Conservation (phyloP, 2,113 vertebrate species). For the Oryctolagus cuniculus region DNA sequence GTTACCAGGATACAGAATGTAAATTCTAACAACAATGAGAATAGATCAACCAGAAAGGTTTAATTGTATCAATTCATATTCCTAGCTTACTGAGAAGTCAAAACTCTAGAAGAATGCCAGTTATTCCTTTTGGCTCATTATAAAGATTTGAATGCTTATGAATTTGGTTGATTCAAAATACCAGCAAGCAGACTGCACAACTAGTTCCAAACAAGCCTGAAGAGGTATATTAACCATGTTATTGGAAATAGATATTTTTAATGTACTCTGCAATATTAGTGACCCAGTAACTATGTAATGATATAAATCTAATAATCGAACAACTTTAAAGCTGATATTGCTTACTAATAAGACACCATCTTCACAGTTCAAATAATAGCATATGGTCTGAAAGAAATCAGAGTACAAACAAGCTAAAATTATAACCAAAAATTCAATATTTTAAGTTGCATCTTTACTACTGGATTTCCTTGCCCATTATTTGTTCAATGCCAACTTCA, state of each 20-base stretch:
- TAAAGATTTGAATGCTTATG: neutral
- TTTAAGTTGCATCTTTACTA: neutral
- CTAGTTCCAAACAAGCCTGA: constrained; percentile 13
- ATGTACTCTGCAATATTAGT: constrained; percentile 16
- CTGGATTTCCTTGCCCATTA: constrained; percentile 34
- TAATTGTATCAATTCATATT: constrained; percentile 68
- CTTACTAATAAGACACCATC: constrained; percentile 3
- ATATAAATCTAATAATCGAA: constrained; percentile 31
- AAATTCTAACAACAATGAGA: constrained; percentile 64
- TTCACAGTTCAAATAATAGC: constrained; percentile 16
- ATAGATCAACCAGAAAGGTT: constrained; percentile 65
- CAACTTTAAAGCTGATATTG: constrained; percentile 14
- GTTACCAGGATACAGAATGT: constrained; percentile 57
- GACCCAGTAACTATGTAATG: neutral
- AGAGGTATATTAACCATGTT: neutral
- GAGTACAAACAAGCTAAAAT: constrained; percentile 25
- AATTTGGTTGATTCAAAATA: constrained; percentile 23
- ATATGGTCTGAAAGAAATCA: neutral
- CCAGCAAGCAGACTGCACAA: neutral
- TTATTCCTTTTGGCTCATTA: constrained; percentile 3
- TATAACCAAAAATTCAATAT: constrained; percentile 30
- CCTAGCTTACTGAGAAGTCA: constrained; percentile 55
- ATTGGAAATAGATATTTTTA: constrained; percentile 48
- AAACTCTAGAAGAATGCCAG: constrained; percentile 12
- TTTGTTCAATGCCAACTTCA: neutral